These are phyloP conservation scores for Idris sp. DNA, from an alignment of 1,140 invertebrate genomes.

Conservation along the genomic window DNA sequence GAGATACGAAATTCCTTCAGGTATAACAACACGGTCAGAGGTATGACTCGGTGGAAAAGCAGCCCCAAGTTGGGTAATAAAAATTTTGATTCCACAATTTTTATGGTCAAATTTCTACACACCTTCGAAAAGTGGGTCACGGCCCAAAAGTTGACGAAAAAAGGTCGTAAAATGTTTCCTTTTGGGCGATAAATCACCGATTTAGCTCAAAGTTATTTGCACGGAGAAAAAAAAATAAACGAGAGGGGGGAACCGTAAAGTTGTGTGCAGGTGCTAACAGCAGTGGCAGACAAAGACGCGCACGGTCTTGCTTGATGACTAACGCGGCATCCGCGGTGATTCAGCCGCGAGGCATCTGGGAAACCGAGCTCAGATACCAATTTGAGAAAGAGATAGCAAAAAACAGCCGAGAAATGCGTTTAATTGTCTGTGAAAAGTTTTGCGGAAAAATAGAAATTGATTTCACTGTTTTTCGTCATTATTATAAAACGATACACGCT, in stretches of 20 bases:
- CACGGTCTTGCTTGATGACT: constrained; percentile 40
- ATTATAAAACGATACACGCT: too few species aligned
- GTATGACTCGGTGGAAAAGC: constrained; percentile 21
- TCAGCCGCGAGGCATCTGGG: constrained; percentile 40
- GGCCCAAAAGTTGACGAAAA: constrained; percentile 18
- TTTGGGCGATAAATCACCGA: constrained; percentile 37
- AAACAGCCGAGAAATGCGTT: neutral
- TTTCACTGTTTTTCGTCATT: too few species aligned
- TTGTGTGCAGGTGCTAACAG: constrained; percentile 34
- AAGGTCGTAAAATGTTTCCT: constrained; percentile 15
- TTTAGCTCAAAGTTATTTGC: constrained; percentile 25
- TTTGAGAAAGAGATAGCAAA: neutral
- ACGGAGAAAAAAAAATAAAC: constrained; percentile 12
- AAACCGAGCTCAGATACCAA: constrained; percentile 22
- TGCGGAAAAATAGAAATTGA: too few species aligned
- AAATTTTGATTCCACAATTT: constrained; percentile 15
- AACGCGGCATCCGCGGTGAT: constrained; percentile 34
- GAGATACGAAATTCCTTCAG: constrained; percentile 24
- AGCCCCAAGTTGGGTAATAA: neutral
- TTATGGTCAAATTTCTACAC: constrained; percentile 24
- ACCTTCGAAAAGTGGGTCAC: constrained; percentile 23
- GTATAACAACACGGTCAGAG: too few species aligned
- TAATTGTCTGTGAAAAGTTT: too few species aligned
- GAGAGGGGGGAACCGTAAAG: constrained; percentile 20
- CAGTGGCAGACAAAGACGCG: constrained; percentile 27